Evolutionary conservation across 2,888 invertebrate genomes (phyloP), one percentile per base, ranked within the genome.

Genomic region (Drosophila flavopinicola): DNA sequence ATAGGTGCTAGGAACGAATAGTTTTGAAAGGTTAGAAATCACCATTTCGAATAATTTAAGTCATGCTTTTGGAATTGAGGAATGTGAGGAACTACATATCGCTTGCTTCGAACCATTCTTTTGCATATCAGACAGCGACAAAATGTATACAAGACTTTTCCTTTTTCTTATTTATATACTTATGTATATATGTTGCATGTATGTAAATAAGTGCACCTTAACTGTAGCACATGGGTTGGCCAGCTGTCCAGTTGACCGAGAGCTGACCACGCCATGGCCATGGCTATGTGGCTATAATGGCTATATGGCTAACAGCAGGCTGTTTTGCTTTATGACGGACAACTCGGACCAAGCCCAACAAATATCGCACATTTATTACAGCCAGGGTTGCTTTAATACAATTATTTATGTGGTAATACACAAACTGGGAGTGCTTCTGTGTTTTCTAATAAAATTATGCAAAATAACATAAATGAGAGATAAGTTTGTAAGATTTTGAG

Each of bases 341-440:
- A 65, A 44, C 64, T 65, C 66, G 63, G 79, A 77, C 79, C 79
- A 83, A 79, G 84, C 79, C 79, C 79, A 78, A 79, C 78, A 68
- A 83, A 84, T 77, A 77, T 79, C 61, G 71, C 78, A 83, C 54
- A 65, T 76, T 70, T 70, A 57, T 33, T 51, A 53, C 57, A 49
- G 48, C 66, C 78, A 79, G 78, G 78, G 78, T 41, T 83, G 78
- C 57, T 35, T 47, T 23, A 44, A 42, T 6, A 10, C 30, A 44
- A 25, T 42, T 49, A 39, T 33, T 23, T 25, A 20, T n/a, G n/a
- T n/a, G n/a, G n/a, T n/a, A 25, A 32, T 48, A 13, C 17, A 27
- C 3, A 41, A 17, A 20, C 4, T 37, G 37, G 37, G n/a, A 20
- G 37, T 37, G 37, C 37, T 37, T n/a, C 37, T n/a, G 17, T 17